Conservation (phyloP, 2,797 vertebrate species). For the Pangasius larnaudii region DNA sequence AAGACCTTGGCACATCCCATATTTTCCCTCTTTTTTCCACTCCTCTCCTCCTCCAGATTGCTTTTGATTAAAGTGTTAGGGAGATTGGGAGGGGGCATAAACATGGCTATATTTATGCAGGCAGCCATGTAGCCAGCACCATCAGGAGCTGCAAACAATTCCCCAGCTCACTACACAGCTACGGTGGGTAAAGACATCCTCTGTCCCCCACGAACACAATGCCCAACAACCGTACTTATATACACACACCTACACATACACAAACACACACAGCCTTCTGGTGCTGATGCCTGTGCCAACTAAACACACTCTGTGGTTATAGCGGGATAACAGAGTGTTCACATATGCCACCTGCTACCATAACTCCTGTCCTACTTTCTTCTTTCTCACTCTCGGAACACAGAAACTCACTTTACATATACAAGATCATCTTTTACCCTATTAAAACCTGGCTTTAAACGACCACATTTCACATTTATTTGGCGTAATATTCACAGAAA, state of each 20-base stretch:
- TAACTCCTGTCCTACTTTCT: slow-evolving; percentile 60
- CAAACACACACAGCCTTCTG: slow-evolving; percentile 54
- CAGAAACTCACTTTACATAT: slow-evolving; percentile 17
- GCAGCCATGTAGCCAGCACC: slow-evolving; percentile 73
- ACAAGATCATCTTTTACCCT: not conserved
- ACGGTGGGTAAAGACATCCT: slow-evolving; percentile 69
- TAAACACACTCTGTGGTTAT: slow-evolving; percentile 55
- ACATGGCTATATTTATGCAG: slow-evolving; percentile 81
- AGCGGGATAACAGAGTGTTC: slow-evolving; percentile 56
- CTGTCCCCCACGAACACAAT: slow-evolving; percentile 34
- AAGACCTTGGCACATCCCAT: slow-evolving; percentile 72
- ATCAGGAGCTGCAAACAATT: slow-evolving; percentile 69
- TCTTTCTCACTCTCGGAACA: slow-evolving; percentile 28
- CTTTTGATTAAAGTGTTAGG: slow-evolving; percentile 81
- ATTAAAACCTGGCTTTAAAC: not conserved
- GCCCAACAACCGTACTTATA: slow-evolving; percentile 15
- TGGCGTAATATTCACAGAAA: not conserved
- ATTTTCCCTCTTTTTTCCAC: slow-evolving; percentile 60
- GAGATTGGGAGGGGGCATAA: slow-evolving; percentile 74
- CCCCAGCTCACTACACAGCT: slow-evolving; percentile 68
- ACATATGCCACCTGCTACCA: slow-evolving; percentile 62
- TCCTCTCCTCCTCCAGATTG: slow-evolving; percentile 76
- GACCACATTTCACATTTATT: not conserved
- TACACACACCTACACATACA: slow-evolving; percentile 38
- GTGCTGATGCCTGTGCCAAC: slow-evolving; percentile 51